phyloP scores from a whole-genome alignment of 2,888 invertebrate genomes.

The Conus canariensis region DNA sequence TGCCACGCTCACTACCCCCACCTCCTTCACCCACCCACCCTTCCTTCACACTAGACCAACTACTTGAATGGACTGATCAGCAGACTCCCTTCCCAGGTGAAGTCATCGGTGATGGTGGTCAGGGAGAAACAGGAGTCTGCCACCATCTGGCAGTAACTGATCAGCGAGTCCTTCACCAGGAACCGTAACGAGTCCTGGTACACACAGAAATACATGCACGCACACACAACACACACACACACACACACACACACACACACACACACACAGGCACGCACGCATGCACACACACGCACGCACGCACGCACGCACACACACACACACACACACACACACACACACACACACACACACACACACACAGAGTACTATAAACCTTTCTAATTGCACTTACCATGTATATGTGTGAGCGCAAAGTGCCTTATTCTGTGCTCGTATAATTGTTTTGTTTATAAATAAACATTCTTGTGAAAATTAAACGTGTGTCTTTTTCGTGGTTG shows the following conservation, averaged over 20 bases:
- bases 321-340: too few species aligned
- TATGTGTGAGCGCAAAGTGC: too few species aligned
- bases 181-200: slow-evolving; percentile 89
- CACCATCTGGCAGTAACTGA: slow-evolving; percentile 84
- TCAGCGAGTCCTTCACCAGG: slow-evolving; percentile 86
- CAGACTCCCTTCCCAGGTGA: slow-evolving; percentile 83
- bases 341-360: too few species aligned
- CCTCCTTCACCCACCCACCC: too few species aligned
- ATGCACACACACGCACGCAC: neutral
- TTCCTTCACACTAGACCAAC: neutral
- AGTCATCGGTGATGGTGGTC: slow-evolving; percentile 82
- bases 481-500: too few species aligned
- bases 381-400: too few species aligned
- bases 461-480: too few species aligned
- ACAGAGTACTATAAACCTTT: too few species aligned
- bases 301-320: neutral
- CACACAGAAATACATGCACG: neutral
- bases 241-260: neutral
- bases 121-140: slow-evolving; percentile 86
- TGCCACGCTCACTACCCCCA: too few species aligned
- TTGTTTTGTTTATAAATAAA: too few species aligned
- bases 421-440: too few species aligned
- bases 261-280: neutral
- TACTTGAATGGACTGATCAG: slow-evolving; percentile 58
- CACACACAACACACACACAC: slow-evolving; percentile 6